These are phyloP conservation scores for Microchrysa polita DNA, from an alignment of 2,888 invertebrate species.

Conservation along the genomic window DNA sequence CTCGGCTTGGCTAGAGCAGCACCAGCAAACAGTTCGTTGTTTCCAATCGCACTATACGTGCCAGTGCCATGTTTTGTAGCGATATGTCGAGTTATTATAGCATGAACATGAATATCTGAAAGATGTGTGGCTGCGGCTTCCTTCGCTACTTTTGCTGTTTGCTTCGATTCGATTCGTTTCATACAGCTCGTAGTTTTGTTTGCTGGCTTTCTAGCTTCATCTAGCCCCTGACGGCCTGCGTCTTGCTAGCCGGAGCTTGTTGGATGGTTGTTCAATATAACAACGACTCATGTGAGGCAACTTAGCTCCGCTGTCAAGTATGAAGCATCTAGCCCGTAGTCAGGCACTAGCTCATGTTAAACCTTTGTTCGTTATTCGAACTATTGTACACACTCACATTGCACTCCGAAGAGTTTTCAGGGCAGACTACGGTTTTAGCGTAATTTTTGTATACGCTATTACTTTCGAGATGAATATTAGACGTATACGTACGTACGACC, in stretches of 20 bases:
- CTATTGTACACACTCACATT: not conserved
- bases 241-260: no score
- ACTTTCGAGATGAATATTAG: constrained; percentile 24
- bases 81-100: constrained; percentile 34
- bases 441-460: constrained; percentile 37
- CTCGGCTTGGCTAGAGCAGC: no score
- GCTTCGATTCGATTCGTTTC: constrained; percentile 1
- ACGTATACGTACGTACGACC: no score
- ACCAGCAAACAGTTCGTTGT: constrained; percentile 2
- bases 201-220: constrained; percentile 28
- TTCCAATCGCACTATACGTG: constrained; percentile 18
- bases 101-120: constrained; percentile 31
- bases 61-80: constrained; percentile 39
- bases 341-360: constrained; percentile 23
- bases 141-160: constrained; percentile 8
- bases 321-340: constrained; percentile 19
- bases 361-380: constrained; percentile 34
- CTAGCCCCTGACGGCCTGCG: not conserved
- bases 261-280: not conserved
- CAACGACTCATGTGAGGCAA: constrained; percentile 39
- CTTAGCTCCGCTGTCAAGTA: constrained; percentile 37
- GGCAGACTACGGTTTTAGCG: constrained; percentile 39
- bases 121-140: not conserved
- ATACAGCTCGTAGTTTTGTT: constrained; percentile 10
- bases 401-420: constrained; percentile 37